Base-by-base conservation (phyloP, 2,797 vertebrate genomes). In the Paratrypauchen microcephalus region DNA sequence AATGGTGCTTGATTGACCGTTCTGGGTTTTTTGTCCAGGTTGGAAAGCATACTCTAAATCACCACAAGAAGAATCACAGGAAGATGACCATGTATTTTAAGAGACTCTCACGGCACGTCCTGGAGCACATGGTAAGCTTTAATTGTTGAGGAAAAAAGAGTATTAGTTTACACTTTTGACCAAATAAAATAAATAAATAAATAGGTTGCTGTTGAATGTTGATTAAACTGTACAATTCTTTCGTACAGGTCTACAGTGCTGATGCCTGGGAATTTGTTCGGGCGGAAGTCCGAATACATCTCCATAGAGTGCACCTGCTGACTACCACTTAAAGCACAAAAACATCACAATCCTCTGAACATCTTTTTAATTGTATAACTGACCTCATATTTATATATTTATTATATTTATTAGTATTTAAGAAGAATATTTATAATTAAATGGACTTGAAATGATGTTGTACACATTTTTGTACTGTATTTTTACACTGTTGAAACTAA, bases 191-290 rank as follows among this genome's bases (percentile, higher is more conserved):
- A 30, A 30, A 30, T 30, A 30, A 4, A 4, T 30, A 30, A 30
- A 30, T 30, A 30, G 28, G 28, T 30, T 9, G 21, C 12, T 54
- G 52, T 19, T 9, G 47, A 28, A 65, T 48, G 28, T 12, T 60
- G 16, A 48, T 1, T 1, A 65, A 45, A 45, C 8, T 59, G 28
- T 32, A 4, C 1, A 0, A 36, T 58, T 28, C 64, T 70, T 78
- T 36, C 4, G 3, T 83, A 24, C 23, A 92, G 88, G 70, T 52
- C 16, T 60, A 85, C 78, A 87, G 85, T 26, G 62, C 74, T 60
- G 76, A 77, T 41, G 72, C 85, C 19, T 91, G 90, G 90, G 88
- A 91, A 72, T 45, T 85, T 77, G 79, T 88, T 80, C 73, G 87
- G 65, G 75, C 19, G 32, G 70, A 89, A 59, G 68, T 83, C 16